Conservation (phyloP, 2,888 invertebrate species). For the Melanotus villosus region DNA sequence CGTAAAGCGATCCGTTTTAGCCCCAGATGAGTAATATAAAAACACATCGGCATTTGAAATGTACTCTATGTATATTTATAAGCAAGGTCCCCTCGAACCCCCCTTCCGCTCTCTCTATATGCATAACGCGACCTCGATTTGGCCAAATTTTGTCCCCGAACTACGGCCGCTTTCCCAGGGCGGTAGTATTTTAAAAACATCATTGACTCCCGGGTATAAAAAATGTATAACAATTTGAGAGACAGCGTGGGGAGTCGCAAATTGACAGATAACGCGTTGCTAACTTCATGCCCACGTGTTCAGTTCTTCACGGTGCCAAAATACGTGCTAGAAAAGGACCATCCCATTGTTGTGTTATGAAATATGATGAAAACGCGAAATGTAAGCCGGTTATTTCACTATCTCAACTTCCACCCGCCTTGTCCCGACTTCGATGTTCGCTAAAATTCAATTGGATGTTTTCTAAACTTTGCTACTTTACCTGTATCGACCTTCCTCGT, state of each 20-base stretch:
- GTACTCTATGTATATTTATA: constrained; percentile 38
- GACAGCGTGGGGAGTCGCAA: constrained; percentile 45
- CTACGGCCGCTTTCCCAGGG: constrained; percentile 31
- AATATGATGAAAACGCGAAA: constrained; percentile 40
- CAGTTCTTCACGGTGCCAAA: constrained; percentile 11
- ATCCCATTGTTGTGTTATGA: constrained; percentile 38
- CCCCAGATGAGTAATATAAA: constrained; percentile 32
- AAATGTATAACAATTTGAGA: constrained; percentile 48
- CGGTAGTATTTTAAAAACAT: constrained; percentile 47
- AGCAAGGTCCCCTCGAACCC: constrained; percentile 20
- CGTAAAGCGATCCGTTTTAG: constrained; percentile 28
- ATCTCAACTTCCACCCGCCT: constrained; percentile 44
- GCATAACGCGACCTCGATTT: constrained; percentile 40
- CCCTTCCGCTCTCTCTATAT: constrained; percentile 10
- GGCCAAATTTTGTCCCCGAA: constrained; percentile 36
- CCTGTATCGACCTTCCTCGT: constrained; percentile 31
- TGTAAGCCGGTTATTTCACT: constrained; percentile 47
- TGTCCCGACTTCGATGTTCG: constrained; percentile 40
- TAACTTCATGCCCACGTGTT: constrained; percentile 31
- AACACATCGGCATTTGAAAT: constrained; percentile 30
- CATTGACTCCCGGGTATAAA: constrained; percentile 46
- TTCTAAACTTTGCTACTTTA: constrained; percentile 44
- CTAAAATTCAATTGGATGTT: constrained; percentile 46
- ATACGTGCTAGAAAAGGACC: constrained; percentile 27
- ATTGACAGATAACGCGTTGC: constrained; percentile 46